A percentile compares a stretch with the other conserved stretches of the same genome.
Evolutionary conservation across 2,113 vertebrate species (phyloP).

Genomic region (Halcyon senegalensis): DNA sequence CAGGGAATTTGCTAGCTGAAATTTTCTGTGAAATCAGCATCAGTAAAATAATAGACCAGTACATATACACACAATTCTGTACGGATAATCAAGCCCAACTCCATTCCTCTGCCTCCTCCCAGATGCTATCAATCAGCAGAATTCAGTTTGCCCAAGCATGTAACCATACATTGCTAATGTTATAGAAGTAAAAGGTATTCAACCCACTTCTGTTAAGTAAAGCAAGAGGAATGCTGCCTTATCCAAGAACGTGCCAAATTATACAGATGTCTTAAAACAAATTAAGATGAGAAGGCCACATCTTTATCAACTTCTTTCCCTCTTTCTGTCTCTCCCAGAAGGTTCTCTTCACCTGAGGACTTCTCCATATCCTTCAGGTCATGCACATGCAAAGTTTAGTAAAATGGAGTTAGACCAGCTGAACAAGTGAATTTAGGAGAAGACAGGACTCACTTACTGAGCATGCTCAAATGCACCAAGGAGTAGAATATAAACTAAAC

Average conservation of each 20-base stretch:
- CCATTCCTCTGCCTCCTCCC: not conserved
- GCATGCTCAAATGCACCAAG: conserved; percentile 78
- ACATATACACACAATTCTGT: not conserved
- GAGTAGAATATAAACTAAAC: conserved; percentile 11
- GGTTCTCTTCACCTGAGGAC: conserved; percentile 42
- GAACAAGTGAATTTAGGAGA: conserved; percentile 42
- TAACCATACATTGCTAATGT: not conserved
- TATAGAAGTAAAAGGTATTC: not conserved
- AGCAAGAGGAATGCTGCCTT: not conserved
- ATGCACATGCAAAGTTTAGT: conserved; percentile 82
- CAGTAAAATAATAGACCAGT: not conserved
- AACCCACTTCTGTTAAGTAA: not conserved
- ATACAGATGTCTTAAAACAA: not conserved
- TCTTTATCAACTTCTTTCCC: conserved; percentile 7
- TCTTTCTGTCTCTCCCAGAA: conserved; percentile 18
- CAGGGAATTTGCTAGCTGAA: not conserved
- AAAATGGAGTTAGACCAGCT: conserved; percentile 45
- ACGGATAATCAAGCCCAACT: not conserved
- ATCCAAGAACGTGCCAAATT: not conserved
- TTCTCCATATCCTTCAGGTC: conserved; percentile 66
- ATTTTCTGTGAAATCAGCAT: not conserved
- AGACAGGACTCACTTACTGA: conserved; percentile 81
- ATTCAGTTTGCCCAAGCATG: not conserved
- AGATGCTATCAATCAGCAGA: conserved; percentile 6
- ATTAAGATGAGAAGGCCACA: not conserved